phyloP scores from a whole-genome alignment of 2,797 vertebrate species.

The Triplophysa yarkandensis region DNA sequence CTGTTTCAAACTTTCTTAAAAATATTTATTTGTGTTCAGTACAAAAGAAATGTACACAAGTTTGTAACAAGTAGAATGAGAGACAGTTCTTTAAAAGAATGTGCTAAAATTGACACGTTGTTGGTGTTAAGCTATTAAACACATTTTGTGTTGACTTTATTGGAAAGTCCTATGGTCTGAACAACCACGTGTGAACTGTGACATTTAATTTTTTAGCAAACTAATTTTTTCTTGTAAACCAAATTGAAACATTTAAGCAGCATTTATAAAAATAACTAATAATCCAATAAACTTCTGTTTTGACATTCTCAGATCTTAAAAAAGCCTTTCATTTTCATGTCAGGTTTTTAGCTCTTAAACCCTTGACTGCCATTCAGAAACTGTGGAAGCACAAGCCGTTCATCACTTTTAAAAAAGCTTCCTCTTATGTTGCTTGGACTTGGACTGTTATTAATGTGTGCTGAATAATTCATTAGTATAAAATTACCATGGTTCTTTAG shows the following conservation, averaged over 20 bases:
- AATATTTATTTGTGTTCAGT: too few relatives aligned
- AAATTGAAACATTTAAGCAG: background rate
- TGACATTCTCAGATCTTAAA: conserved; percentile 17
- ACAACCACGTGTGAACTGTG: background rate
- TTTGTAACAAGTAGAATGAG: too few relatives aligned
- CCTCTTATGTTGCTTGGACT: conserved; percentile 68
- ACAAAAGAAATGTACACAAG: too few relatives aligned
- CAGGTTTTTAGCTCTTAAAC: conserved; percentile 26
- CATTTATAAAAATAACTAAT: background rate
- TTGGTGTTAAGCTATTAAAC: too few relatives aligned
- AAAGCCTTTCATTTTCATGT: background rate
- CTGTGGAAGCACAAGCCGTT: conserved; percentile 68
- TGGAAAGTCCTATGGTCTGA: too few relatives aligned
- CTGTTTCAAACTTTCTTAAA: too few relatives aligned
- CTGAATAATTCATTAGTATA: conserved; percentile 83
- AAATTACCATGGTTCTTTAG: conserved; percentile 84
- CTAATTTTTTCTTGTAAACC: background rate
- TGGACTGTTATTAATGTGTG: conserved; percentile 80
- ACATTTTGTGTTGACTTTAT: too few relatives aligned
- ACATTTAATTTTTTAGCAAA: background rate
- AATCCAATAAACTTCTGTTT: too few relatives aligned
- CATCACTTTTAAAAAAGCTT: conserved; percentile 78
- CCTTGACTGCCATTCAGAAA: conserved; percentile 60
- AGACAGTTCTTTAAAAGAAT: too few relatives aligned
- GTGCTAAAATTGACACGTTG: too few relatives aligned